Evolutionary conservation across 2,797 vertebrate genomes (phyloP).

Genomic region (Garrulus glandarius): DNA sequence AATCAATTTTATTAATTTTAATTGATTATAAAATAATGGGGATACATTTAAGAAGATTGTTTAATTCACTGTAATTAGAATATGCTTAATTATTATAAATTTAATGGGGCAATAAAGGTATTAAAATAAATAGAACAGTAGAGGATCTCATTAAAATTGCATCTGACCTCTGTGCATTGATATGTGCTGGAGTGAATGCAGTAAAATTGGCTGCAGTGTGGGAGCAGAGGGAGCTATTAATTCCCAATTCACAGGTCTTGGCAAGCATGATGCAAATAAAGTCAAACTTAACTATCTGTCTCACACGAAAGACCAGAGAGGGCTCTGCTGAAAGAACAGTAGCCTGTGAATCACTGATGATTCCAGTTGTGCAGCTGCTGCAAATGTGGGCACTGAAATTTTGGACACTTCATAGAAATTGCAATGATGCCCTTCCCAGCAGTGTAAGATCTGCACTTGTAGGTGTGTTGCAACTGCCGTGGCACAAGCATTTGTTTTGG

Average conservation of each 20-base stretch:
- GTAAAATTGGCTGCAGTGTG: not conserved
- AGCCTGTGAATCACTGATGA: not conserved
- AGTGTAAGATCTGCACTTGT: not conserved
- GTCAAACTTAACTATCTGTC: not conserved
- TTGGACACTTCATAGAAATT: not conserved
- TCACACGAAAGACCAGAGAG: not conserved
- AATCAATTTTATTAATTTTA: conserved; percentile 65
- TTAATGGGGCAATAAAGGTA: conserved; percentile 56
- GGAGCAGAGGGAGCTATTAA: conserved; percentile 1
- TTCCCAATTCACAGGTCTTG: conserved; percentile 12
- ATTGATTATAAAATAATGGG: conserved; percentile 65
- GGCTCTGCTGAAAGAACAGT: not conserved
- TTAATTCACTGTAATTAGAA: conserved; percentile 61
- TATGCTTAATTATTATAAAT: conserved; percentile 57
- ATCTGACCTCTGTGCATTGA: conserved; percentile 27
- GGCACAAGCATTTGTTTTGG: fast-evolving
- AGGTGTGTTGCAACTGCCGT: not conserved
- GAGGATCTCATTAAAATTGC: conserved; percentile 58
- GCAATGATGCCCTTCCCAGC: not conserved
- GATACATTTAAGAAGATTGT: conserved; percentile 28
- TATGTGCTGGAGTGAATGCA: not conserved
- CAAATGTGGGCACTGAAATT: not conserved
- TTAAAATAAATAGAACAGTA: conserved; percentile 59
- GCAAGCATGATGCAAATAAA: not conserved
- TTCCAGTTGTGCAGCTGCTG: conserved; percentile 44